Evolutionary conservation across 2,888 invertebrate genomes (phyloP).

Genomic region (Eumacrocentrus americanus): DNA sequence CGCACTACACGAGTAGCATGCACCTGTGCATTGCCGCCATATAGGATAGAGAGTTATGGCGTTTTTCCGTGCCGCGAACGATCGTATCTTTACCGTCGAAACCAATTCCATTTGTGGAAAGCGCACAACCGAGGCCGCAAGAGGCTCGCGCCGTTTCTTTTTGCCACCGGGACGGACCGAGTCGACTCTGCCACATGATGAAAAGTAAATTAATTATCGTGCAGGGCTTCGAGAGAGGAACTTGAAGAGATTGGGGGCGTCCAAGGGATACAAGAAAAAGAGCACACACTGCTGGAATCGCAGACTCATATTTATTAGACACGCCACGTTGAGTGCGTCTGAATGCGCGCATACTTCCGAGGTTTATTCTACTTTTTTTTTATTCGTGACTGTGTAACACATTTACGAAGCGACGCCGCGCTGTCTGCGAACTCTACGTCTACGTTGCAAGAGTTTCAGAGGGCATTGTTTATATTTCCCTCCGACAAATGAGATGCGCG

Average conservation of each 20-base stretch:
- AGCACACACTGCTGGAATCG: background rate
- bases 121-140: conserved; percentile 31
- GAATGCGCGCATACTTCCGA: conserved; percentile 12
- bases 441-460: too few species aligned
- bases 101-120: conserved; percentile 60
- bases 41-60: conserved; percentile 59
- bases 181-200: conserved; percentile 3
- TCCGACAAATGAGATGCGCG: background rate
- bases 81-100: conserved; percentile 57
- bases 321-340: conserved; percentile 25
- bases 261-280: background rate
- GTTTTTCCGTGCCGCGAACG: conserved; percentile 55
- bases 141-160: conserved; percentile 35
- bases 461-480: conserved; percentile 16
- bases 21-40: conserved; percentile 60
- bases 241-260: conserved; percentile 3
- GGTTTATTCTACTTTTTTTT: conserved; percentile 8
- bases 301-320: conserved; percentile 24
- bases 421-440: too few species aligned
- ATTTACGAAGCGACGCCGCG: conserved; percentile 29
- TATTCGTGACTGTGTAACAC: background rate
- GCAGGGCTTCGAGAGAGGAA: conserved; percentile 9
- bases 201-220: conserved; percentile 32
- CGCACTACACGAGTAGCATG: conserved; percentile 42
- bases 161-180: conserved; percentile 6